Percentiles rank a stretch among this genome's conserved stretches.
Evolutionary conservation across 2,888 invertebrate genomes (phyloP).

Genomic region (Conistra vaccinii): DNA sequence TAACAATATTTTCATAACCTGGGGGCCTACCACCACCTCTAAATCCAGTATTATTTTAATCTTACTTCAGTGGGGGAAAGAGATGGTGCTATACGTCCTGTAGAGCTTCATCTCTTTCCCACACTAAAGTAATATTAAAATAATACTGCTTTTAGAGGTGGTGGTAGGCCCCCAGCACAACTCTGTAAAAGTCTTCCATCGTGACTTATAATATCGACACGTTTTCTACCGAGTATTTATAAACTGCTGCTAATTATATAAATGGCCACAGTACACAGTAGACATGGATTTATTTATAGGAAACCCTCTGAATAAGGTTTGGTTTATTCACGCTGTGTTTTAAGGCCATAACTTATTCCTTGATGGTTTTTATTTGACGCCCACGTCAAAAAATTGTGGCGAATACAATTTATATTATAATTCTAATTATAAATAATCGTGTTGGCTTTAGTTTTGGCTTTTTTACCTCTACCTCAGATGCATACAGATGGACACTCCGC

Average conservation of each 20-base stretch:
- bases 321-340: background rate
- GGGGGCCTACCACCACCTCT: too few species aligned
- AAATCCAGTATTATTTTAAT: too few species aligned
- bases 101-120: too few species aligned
- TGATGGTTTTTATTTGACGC: background rate
- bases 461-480: too few species aligned
- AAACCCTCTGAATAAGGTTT: background rate
- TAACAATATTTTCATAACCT: conserved; percentile 6
- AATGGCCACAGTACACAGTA: background rate
- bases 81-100: too few species aligned
- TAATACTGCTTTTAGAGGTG: too few species aligned
- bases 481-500: too few species aligned
- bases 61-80: too few species aligned
- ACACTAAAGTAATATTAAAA: too few species aligned
- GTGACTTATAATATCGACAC: background rate
- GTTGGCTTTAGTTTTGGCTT: too few species aligned
- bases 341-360: background rate
- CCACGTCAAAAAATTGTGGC: conserved; percentile 5
- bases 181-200: conserved; percentile 5
- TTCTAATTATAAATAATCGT: background rate
- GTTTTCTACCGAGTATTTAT: conserved; percentile 12
- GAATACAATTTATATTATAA: background rate
- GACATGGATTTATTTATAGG: conserved; percentile 4
- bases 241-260: background rate
- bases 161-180: too few species aligned